Percentiles rank a stretch among this genome's conserved stretches.
Evolutionary conservation across 2,888 invertebrate species (phyloP).

Genomic region (Gortyna flavago): DNA sequence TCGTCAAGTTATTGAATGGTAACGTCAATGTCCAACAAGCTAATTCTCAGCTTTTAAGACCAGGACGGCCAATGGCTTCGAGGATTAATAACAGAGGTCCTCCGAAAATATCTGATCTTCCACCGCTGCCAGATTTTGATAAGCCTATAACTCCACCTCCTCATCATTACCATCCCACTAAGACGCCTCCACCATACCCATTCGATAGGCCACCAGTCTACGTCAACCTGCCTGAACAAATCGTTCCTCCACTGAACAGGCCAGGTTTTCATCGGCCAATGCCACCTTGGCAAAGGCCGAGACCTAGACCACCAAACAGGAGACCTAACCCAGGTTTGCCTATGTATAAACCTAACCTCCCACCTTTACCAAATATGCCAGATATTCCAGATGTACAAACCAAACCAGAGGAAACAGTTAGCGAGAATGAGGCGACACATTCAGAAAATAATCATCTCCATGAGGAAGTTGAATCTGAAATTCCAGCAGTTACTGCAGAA

Average conservation of each 20-base stretch:
- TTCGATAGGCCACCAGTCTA: slow-evolving; percentile 93
- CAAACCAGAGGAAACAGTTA: slow-evolving; percentile 73
- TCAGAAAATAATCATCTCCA: slow-evolving; percentile 82
- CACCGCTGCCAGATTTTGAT: slow-evolving; percentile 92
- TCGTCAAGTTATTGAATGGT: slow-evolving; percentile 96
- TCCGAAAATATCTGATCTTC: slow-evolving; percentile 94
- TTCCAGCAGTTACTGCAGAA: slow-evolving; percentile 71
- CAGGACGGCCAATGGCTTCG: slow-evolving; percentile 92
- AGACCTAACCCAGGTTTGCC: slow-evolving; percentile 90
- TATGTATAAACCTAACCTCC: slow-evolving; percentile 91
- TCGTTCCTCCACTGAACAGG: slow-evolving; percentile 91
- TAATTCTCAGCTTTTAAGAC: slow-evolving; percentile 92
- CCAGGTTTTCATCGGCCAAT: slow-evolving; percentile 91
- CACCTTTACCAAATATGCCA: slow-evolving; percentile 84
- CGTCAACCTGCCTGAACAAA: slow-evolving; percentile 93
- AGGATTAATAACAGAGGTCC: slow-evolving; percentile 97
- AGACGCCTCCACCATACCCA: slow-evolving; percentile 92
- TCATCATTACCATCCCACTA: slow-evolving; percentile 84
- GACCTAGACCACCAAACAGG: slow-evolving; percentile 89
- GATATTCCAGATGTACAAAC: slow-evolving; percentile 77
- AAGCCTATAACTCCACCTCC: slow-evolving; percentile 87
- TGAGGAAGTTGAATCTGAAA: slow-evolving; percentile 69
- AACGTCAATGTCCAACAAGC: slow-evolving; percentile 96
- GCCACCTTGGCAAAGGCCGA: slow-evolving; percentile 92
- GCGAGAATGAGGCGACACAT: slow-evolving; percentile 83